Evolutionary conservation across 1,140 invertebrate genomes (phyloP).

Genomic region (Lepidurus packardi): DNA sequence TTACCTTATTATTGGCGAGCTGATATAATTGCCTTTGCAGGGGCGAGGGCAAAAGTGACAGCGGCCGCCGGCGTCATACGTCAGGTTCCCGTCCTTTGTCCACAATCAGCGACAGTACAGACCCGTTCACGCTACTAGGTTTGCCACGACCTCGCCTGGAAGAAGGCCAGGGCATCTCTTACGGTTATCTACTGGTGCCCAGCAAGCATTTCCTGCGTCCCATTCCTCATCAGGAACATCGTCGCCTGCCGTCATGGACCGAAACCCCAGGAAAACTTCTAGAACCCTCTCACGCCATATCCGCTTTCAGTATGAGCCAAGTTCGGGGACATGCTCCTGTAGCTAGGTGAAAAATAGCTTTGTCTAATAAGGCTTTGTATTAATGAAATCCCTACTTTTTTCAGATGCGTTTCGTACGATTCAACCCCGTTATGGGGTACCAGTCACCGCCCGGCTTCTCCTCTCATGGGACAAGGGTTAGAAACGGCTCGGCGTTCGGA

Average conservation of each 20-base stretch:
- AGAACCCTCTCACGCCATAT: neutral
- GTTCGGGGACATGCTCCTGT: slow-evolving; percentile 42
- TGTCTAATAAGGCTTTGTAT: neutral
- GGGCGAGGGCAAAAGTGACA: slow-evolving; percentile 63
- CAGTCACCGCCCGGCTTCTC: slow-evolving; percentile 40
- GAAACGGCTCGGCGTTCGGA: neutral
- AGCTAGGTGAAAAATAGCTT: slow-evolving; percentile 39
- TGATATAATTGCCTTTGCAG: slow-evolving; percentile 46
- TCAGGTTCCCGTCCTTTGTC: slow-evolving; percentile 74
- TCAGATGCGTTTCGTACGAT: neutral
- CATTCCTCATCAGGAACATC: neutral
- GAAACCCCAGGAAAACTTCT: neutral
- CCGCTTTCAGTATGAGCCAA: neutral
- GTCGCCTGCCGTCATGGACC: neutral
- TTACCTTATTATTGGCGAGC: slow-evolving; percentile 22
- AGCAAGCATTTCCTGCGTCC: slow-evolving; percentile 54
- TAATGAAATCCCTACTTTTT: neutral
- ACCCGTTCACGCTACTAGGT: slow-evolving; percentile 77
- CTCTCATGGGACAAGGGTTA: neutral
- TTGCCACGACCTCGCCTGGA: slow-evolving; percentile 61
- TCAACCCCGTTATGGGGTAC: neutral
- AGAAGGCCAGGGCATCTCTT: slow-evolving; percentile 77
- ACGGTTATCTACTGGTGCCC: slow-evolving; percentile 73
- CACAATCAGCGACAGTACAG: slow-evolving; percentile 71
- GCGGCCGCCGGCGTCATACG: slow-evolving; percentile 63